A percentile compares a stretch with the other conserved stretches of the same genome.
phyloP scores from a whole-genome alignment of 2,888 invertebrate genomes.

The Drosophila putrida region DNA sequence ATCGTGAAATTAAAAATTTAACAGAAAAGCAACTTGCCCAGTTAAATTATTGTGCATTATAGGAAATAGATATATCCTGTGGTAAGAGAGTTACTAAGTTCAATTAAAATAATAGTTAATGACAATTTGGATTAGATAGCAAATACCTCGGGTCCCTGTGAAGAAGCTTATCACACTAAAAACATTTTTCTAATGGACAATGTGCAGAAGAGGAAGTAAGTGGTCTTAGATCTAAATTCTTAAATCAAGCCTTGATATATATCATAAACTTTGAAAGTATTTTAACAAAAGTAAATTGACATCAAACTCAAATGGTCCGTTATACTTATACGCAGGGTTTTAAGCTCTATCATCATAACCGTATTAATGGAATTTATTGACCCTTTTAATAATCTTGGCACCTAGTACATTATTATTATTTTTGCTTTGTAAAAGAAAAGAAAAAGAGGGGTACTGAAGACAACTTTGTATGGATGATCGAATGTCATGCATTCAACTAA shows the following conservation, averaged over 20 bases:
- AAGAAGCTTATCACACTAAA: too few species aligned
- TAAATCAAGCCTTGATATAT: too few species aligned
- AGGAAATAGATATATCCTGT: slow-evolving; percentile 2
- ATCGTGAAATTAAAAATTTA: slow-evolving; percentile 38
- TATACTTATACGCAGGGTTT: not conserved
- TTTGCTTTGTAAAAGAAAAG: slow-evolving; percentile 45
- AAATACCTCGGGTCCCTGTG: too few species aligned
- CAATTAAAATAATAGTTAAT: not conserved
- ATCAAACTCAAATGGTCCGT: too few species aligned
- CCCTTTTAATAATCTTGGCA: slow-evolving; percentile 64
- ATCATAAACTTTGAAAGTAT: too few species aligned
- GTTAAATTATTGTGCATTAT: slow-evolving; percentile 2
- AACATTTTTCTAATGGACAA: too few species aligned
- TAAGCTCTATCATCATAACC: not conserved
- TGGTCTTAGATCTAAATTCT: too few species aligned
- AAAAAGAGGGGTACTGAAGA: slow-evolving; percentile 10
- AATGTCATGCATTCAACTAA: slow-evolving; percentile 66
- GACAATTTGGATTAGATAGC: not conserved
- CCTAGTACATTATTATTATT: slow-evolving; percentile 52
- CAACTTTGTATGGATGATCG: slow-evolving; percentile 71
- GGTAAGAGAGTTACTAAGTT: not conserved
- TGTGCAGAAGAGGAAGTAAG: too few species aligned
- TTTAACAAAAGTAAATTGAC: too few species aligned
- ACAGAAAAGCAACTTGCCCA: slow-evolving; percentile 26
- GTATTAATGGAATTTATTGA: slow-evolving; percentile 21